phyloP scores from a whole-genome alignment of 2,113 vertebrate genomes.

The Dunckerocampus dactyliophorus region DNA sequence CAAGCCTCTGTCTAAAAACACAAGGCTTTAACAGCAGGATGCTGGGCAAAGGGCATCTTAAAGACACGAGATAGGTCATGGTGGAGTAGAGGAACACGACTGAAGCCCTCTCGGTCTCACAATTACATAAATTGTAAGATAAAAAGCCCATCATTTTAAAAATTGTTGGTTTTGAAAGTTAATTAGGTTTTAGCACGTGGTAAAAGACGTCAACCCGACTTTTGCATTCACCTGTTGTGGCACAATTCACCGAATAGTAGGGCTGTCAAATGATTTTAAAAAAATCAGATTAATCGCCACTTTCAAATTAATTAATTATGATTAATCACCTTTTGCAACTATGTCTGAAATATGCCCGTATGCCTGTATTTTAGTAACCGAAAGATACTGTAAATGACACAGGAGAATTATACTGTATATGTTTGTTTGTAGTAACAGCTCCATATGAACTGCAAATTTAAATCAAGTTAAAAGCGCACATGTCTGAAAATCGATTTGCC shows the following conservation, averaged over 20 bases:
- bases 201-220: neutral
- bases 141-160: neutral
- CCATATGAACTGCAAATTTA: too few relatives aligned
- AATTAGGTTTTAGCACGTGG: neutral
- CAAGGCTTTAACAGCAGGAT: constrained; percentile 60
- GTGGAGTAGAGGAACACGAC: constrained; percentile 32
- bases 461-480: too few relatives aligned
- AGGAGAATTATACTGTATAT: too few relatives aligned
- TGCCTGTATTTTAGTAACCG: too few relatives aligned
- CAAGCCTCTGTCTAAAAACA: constrained; percentile 61
- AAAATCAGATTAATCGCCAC: too few relatives aligned
- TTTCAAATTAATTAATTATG: too few relatives aligned
- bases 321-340: too few relatives aligned
- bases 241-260: neutral
- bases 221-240: constrained; percentile 18
- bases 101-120: constrained; percentile 19
- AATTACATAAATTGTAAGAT: constrained; percentile 17
- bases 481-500: too few relatives aligned
- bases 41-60: constrained; percentile 50
- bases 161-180: neutral
- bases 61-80: constrained; percentile 45
- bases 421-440: too few relatives aligned
- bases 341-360: too few relatives aligned
- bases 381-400: too few relatives aligned
- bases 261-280: neutral